Base-by-base conservation (phyloP, 2,113 vertebrate species). In the Solea solea region DNA sequence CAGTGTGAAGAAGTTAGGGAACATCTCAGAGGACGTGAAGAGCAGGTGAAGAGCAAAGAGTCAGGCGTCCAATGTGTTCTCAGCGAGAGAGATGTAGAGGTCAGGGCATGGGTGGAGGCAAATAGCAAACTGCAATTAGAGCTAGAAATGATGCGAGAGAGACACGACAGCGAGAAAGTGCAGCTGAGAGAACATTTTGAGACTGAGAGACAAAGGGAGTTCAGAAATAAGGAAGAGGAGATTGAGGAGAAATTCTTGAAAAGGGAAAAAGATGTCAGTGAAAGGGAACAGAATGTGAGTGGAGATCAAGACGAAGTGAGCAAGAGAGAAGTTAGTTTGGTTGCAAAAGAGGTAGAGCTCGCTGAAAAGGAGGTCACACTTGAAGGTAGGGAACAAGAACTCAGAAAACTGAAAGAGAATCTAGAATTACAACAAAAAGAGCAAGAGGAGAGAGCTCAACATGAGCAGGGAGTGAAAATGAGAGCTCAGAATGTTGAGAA, bases 341-440 rank as follows among this genome's bases (percentile, higher is more conserved):
- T 60, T 0, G 46, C 2, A 10, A 81, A 56, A 74, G 78, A 82
- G 21, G 21, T 68, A 34, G 80, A 76, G 28, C 53, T 90, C 1
- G 41, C 54, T 16, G 8, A 73, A 42, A 83, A 51, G 50, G 65
- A 76, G 28, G 6, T 6, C 0, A 53, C 54, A 50, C 2, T 86
- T 9, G 55, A 76, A 56, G 58, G 11, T 7, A 82, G 69, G 44
- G 76, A 86, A 21, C n/a, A 68, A 48, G 72, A 89, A 9, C 69
- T 91, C 5, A 5, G 15, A 1, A 21, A 71, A 65, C 39, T 64
- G 16, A 55, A 90, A 55, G 41, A 53, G 0, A 70, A 12, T 41
- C 60, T 86, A 4, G 63, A 66, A 1, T 48, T 16, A 4, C 73
- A 82, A 48, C 69, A 74, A 44, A 76, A 55, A 25, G 16, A 78